Evolutionary conservation across 2,888 invertebrate genomes (phyloP).

Genomic region (Cremastinae sp.): DNA sequence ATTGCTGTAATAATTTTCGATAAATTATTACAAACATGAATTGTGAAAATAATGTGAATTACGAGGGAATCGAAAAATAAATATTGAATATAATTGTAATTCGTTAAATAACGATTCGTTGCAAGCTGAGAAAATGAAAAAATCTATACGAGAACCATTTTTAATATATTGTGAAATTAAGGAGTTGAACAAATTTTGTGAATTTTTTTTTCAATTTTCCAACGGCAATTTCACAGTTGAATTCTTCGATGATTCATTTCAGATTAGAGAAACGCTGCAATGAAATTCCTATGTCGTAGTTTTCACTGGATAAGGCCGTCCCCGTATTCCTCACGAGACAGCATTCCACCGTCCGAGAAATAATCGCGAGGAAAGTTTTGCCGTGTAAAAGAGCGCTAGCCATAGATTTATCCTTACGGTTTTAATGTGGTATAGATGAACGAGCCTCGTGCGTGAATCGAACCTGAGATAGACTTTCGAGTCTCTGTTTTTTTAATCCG

Average conservation of each 20-base stretch:
- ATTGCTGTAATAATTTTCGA: too few relatives aligned
- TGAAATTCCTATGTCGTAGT: constrained; percentile 45
- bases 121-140: too few relatives aligned
- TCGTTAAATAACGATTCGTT: too few relatives aligned
- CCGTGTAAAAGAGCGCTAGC: constrained; percentile 30
- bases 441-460: constrained; percentile 35
- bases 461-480: constrained; percentile 51
- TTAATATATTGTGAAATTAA: too few relatives aligned
- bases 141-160: too few relatives aligned
- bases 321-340: constrained; percentile 59
- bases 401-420: constrained; percentile 5
- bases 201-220: background rate
- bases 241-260: constrained; percentile 16
- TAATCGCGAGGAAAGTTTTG: constrained; percentile 67
- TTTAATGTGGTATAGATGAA: constrained; percentile 41
- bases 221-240: background rate
- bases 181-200: too few relatives aligned
- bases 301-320: constrained; percentile 62
- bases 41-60: too few relatives aligned
- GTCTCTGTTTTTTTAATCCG: constrained; percentile 45
- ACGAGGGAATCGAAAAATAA: too few relatives aligned
- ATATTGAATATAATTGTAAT: too few relatives aligned
- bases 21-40: too few relatives aligned
- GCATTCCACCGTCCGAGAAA: constrained; percentile 64
- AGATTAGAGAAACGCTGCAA: constrained; percentile 40